A percentile compares a stretch with the other conserved stretches of the same genome.
These are phyloP conservation scores for Microtus pennsylvanicus DNA, from an alignment of 2,113 vertebrate species.

Conservation along the genomic window DNA sequence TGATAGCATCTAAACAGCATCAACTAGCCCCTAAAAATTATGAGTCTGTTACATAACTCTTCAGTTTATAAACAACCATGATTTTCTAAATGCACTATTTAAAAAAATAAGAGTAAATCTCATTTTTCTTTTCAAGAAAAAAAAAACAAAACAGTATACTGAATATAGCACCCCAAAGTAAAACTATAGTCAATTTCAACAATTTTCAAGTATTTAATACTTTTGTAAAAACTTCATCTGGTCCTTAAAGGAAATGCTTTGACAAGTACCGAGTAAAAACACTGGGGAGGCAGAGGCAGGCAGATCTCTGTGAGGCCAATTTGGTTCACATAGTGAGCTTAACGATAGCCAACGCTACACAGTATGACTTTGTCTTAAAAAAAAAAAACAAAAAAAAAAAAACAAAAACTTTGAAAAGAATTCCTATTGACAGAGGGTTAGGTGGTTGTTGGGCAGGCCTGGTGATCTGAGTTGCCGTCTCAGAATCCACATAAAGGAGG, in stretches of 20 bases:
- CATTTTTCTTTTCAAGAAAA: conserved; percentile 19
- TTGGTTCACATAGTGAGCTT: background rate
- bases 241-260: background rate
- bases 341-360: background rate
- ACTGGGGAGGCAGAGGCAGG: background rate
- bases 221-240: conserved; percentile 1
- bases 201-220: conserved; percentile 21
- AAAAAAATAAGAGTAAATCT: conserved; percentile 41
- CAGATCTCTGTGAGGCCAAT: background rate
- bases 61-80: conserved; percentile 35
- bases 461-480: background rate
- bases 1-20: background rate
- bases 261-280: background rate
- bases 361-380: background rate
- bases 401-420: background rate
- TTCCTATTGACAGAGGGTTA: background rate
- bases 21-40: conserved; percentile 8
- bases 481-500: background rate
- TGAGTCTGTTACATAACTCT: background rate
- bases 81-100: conserved; percentile 45
- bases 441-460: background rate
- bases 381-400: background rate
- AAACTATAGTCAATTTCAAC: conserved; percentile 43
- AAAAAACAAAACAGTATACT: background rate
- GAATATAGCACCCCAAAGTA: background rate